Evolutionary conservation across 2,797 vertebrate genomes (phyloP).

Genomic region (Hypotaenidia philippensis): DNA sequence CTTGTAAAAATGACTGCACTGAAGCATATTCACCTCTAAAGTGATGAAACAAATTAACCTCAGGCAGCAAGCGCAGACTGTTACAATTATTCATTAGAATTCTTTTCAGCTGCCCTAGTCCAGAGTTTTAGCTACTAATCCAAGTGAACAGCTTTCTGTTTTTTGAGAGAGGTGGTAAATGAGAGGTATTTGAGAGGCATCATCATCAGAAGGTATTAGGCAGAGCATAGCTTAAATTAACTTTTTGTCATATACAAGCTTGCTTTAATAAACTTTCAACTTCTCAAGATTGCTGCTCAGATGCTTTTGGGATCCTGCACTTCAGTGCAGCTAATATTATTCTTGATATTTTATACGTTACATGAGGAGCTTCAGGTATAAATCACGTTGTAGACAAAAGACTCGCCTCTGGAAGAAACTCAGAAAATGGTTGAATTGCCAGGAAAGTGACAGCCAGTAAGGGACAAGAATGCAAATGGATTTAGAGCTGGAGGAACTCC

Average conservation of each 20-base stretch:
- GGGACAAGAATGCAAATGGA: background rate
- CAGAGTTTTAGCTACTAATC: conserved; percentile 48
- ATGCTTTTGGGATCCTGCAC: conserved; percentile 6
- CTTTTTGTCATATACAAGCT: background rate
- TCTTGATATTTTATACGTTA: conserved; percentile 41
- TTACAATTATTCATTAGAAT: conserved; percentile 26
- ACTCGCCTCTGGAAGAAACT: background rate
- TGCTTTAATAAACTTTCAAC: conserved; percentile 48
- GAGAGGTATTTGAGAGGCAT: background rate
- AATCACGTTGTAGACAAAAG: conserved; percentile 19
- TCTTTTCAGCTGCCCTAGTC: background rate
- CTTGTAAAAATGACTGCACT: background rate
- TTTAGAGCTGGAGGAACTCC: background rate
- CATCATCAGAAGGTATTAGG: background rate
- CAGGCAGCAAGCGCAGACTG: background rate
- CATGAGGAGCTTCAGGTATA: conserved; percentile 9
- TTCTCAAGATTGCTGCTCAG: conserved; percentile 16
- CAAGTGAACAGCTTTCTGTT: conserved; percentile 14
- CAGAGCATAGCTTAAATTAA: conserved; percentile 8
- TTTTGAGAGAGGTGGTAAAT: background rate
- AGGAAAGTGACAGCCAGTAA: conserved; percentile 17
- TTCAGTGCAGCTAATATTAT: background rate
- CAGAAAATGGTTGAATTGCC: conserved; percentile 48
- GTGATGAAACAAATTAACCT: background rate
- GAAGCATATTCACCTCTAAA: background rate